phyloP scores from a whole-genome alignment of 2,113 vertebrate genomes.

The Leptodactylus fuscus region DNA sequence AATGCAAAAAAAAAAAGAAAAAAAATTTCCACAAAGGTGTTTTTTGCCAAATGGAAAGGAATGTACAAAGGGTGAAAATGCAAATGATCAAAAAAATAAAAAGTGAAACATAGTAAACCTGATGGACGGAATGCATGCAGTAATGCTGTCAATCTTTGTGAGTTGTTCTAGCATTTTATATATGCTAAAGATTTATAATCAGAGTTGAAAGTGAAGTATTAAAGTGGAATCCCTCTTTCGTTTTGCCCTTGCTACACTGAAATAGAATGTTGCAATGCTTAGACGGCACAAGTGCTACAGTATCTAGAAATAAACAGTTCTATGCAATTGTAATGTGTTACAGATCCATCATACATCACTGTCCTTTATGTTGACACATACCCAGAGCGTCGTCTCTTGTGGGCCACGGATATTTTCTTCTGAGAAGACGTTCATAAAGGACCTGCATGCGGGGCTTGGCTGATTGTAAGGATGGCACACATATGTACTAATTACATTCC shows the following conservation, averaged over 20 bases:
- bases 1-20: no score
- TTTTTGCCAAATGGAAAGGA: no score
- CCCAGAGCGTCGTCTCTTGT: slow-evolving; percentile 93
- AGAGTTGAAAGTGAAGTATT: background rate
- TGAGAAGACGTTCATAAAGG: slow-evolving; percentile 98
- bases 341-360: slow-evolving; percentile 69
- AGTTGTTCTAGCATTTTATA: background rate
- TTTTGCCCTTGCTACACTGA: background rate
- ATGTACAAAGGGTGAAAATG: no score
- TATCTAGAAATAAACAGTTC: background rate
- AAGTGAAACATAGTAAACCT: background rate
- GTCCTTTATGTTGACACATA: slow-evolving; percentile 80
- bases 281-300: background rate
- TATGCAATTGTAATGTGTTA: slow-evolving; percentile 25
- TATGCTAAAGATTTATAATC: background rate
- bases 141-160: background rate
- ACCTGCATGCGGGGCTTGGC: slow-evolving; percentile 99
- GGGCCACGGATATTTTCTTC: slow-evolving; percentile 94
- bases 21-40: no score
- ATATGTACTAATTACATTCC: slow-evolving; percentile 90
- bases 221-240: background rate
- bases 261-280: background rate
- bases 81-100: no score
- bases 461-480: slow-evolving; percentile 97
- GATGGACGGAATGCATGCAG: background rate